Conservation (phyloP, 2,888 invertebrate genomes). For the Exephanes ischioxanthus region DNA sequence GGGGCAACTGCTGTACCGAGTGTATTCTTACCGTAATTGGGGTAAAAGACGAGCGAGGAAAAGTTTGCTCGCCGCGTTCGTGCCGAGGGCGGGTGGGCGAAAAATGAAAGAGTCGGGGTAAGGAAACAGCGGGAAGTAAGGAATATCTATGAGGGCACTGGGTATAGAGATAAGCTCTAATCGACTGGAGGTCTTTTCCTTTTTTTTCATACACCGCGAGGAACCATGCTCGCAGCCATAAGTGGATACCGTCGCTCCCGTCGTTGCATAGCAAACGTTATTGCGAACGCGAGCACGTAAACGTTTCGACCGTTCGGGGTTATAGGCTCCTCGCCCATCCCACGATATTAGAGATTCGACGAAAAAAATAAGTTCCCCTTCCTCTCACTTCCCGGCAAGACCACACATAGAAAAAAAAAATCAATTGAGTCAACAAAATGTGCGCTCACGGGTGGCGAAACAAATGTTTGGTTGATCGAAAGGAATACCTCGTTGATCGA, state of each 20-base stretch:
- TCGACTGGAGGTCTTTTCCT: conserved; percentile 2
- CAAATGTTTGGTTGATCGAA: no score
- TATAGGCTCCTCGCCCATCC: background rate
- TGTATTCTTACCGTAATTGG: conserved; percentile 11
- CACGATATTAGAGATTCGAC: conserved; percentile 24
- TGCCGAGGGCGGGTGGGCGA: background rate
- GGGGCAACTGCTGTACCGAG: background rate
- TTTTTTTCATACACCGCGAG: background rate
- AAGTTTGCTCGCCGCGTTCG: background rate
- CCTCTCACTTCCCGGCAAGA: background rate
- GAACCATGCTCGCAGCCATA: conserved; percentile 2
- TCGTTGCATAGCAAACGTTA: conserved; percentile 25
- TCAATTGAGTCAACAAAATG: no score
- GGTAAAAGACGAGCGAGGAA: background rate
- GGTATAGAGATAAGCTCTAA: conserved; percentile 19
- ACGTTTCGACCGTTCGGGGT: conserved; percentile 21
- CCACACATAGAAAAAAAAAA: no score
- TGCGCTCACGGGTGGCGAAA: no score
- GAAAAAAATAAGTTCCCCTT: background rate
- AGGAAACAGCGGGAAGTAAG: conserved; percentile 12
- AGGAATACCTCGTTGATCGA: no score
- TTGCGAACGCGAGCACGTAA: conserved; percentile 19
- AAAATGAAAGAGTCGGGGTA: background rate
- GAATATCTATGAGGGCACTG: background rate
- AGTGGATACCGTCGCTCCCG: conserved; percentile 13